Percentiles rank a stretch among this genome's conserved stretches.
Conservation (phyloP, 2,888 invertebrate genomes). For the Scrobipalpa atriplicella region DNA sequence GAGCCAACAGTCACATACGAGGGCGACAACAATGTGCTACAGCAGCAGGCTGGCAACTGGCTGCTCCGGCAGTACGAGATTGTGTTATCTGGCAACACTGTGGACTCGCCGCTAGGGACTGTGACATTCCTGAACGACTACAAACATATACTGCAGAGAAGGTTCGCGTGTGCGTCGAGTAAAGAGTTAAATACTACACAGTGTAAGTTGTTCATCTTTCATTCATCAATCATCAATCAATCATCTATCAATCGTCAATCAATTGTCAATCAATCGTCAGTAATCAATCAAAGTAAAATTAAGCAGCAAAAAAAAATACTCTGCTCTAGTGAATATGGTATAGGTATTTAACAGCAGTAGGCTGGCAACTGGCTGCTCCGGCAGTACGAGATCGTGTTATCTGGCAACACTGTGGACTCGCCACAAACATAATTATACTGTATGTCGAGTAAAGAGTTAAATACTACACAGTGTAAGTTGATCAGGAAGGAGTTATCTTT, state of each 20-base stretch:
- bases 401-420: conserved; percentile 73
- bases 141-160: conserved; percentile 40
- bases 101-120: conserved; percentile 87
- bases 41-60: conserved; percentile 96
- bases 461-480: conserved; percentile 63
- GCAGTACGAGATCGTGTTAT: conserved; percentile 74
- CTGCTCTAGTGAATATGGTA: too few species aligned
- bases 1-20: conserved; percentile 97
- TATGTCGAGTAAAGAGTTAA: conserved; percentile 51
- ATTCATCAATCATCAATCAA: too few species aligned
- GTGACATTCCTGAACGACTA: conserved; percentile 84
- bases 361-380: too few species aligned
- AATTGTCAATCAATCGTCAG: too few species aligned
- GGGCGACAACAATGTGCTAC: conserved; percentile 96
- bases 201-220: too few species aligned
- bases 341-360: not conserved
- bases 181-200: conserved; percentile 56
- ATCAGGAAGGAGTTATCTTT: too few species aligned
- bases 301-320: too few species aligned
- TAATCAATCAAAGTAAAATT: too few species aligned
- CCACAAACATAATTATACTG: conserved; percentile 48
- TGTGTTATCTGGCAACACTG: conserved; percentile 62
- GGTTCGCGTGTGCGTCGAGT: conserved; percentile 51
- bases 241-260: too few species aligned
- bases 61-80: conserved; percentile 86